Evolutionary conservation across 2,888 invertebrate species (phyloP).

Genomic region (Coremacera marginata): DNA sequence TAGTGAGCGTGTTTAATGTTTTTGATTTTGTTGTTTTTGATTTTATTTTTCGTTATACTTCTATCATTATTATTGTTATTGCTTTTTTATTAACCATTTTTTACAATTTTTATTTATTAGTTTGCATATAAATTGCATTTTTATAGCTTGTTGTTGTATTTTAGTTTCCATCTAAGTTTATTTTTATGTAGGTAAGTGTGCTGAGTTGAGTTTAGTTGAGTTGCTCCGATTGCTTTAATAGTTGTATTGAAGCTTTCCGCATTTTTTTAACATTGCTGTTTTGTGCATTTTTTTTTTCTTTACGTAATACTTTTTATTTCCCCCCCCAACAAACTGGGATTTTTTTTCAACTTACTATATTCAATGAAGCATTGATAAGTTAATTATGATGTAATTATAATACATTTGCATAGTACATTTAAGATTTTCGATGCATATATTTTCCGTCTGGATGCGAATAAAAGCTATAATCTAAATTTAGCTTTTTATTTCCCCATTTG

Average conservation of each 20-base stretch:
- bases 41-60: neutral
- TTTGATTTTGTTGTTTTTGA: neutral
- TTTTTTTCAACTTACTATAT: too few relatives aligned
- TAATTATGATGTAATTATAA: too few relatives aligned
- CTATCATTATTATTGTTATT: neutral
- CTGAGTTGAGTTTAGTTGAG: neutral
- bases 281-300: neutral
- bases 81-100: neutral
- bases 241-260: neutral
- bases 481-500: too few relatives aligned
- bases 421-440: too few relatives aligned
- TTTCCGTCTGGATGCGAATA: too few relatives aligned
- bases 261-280: conserved; percentile 19
- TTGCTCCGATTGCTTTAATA: conserved; percentile 2
- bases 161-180: neutral
- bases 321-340: neutral
- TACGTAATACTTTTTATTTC: neutral
- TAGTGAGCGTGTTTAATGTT: neutral
- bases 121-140: neutral
- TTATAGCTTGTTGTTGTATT: conserved; percentile 4
- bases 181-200: conserved; percentile 40
- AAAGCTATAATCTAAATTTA: too few relatives aligned
- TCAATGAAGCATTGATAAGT: too few relatives aligned
- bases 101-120: neutral
- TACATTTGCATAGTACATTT: too few relatives aligned